phyloP scores from a whole-genome alignment of 1,140 invertebrate species.

The Ditylenchus dipsaci region DNA sequence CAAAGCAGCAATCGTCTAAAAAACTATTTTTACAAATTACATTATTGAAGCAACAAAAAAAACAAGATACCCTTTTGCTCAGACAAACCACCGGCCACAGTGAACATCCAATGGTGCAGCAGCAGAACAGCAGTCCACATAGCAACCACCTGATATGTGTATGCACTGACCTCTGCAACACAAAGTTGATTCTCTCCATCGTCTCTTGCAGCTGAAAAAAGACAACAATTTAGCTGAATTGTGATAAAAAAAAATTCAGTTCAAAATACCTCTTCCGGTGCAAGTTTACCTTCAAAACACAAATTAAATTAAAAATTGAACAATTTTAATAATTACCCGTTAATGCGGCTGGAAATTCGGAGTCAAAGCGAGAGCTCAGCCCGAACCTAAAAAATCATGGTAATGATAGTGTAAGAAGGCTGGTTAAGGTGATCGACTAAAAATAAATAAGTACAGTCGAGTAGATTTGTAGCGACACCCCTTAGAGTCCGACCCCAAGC shows the following conservation, averaged over 20 bases:
- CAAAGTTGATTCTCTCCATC: slow-evolving; percentile 48
- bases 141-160: slow-evolving; percentile 48
- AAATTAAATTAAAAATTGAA: background rate
- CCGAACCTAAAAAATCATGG: slow-evolving; percentile 45
- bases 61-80: slow-evolving; percentile 42
- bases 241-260: background rate
- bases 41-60: slow-evolving; percentile 11
- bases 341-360: slow-evolving; percentile 51
- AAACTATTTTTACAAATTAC: no score
- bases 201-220: slow-evolving; percentile 33
- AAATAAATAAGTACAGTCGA: no score
- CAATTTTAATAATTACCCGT: slow-evolving; percentile 30
- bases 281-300: slow-evolving; percentile 30
- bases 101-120: slow-evolving; percentile 56
- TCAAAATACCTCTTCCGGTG: slow-evolving; percentile 57
- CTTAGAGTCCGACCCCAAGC: no score
- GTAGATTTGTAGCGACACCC: no score
- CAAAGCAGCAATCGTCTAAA: slow-evolving; percentile 53
- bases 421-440: no score
- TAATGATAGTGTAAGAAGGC: no score
- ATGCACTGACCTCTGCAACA: slow-evolving; percentile 46
- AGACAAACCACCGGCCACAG: slow-evolving; percentile 57
- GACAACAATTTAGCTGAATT: slow-evolving; percentile 27
- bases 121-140: slow-evolving; percentile 56
- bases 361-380: slow-evolving; percentile 55